Evolutionary conservation across 2,113 vertebrate species (phyloP).

Genomic region (Pollachius pollachius): DNA sequence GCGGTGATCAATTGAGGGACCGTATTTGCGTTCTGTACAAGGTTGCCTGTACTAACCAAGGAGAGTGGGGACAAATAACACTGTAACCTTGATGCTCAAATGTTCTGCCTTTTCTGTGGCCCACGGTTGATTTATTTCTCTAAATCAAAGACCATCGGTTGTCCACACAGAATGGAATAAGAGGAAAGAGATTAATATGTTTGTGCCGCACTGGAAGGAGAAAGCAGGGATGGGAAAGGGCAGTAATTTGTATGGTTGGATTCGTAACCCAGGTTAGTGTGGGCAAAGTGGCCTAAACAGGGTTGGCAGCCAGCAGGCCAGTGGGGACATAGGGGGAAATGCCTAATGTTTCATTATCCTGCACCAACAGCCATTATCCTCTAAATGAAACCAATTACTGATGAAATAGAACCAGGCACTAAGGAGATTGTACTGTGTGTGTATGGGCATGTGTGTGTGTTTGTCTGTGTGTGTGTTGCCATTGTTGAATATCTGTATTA

Average conservation of each 20-base stretch:
- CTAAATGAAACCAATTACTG: slow-evolving; percentile 58
- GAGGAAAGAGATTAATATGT: slow-evolving; percentile 37
- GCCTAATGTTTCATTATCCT: slow-evolving; percentile 56
- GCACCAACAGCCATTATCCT: slow-evolving; percentile 53
- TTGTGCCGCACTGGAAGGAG: slow-evolving; percentile 29
- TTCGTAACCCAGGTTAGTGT: slow-evolving; percentile 26
- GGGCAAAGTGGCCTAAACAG: slow-evolving; percentile 44
- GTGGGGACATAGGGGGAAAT: slow-evolving; percentile 48
- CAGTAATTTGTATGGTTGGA: slow-evolving; percentile 24
- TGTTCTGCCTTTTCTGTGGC: slow-evolving; percentile 43
- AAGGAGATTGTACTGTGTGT: slow-evolving; percentile 9
- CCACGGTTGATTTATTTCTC: slow-evolving; percentile 46
- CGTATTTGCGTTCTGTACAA: slow-evolving; percentile 3
- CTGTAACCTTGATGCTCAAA: slow-evolving; percentile 35
- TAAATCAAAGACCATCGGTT: slow-evolving; percentile 5
- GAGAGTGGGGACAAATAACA: slow-evolving; percentile 37
- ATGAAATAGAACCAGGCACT: slow-evolving; percentile 34
- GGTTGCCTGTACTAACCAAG: slow-evolving; percentile 7
- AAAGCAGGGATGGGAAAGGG: slow-evolving; percentile 12
- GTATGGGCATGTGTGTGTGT: slow-evolving; percentile 24
- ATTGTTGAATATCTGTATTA: background rate
- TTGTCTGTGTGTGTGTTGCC: slow-evolving; percentile 10
- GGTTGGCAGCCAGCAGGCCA: slow-evolving; percentile 26
- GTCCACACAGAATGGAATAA: slow-evolving; percentile 13
- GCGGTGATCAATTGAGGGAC: slow-evolving; percentile 8